Evolutionary conservation across 2,888 invertebrate genomes (phyloP), one percentile per base, ranked within the genome.

Genomic region (Volucella zonaria): DNA sequence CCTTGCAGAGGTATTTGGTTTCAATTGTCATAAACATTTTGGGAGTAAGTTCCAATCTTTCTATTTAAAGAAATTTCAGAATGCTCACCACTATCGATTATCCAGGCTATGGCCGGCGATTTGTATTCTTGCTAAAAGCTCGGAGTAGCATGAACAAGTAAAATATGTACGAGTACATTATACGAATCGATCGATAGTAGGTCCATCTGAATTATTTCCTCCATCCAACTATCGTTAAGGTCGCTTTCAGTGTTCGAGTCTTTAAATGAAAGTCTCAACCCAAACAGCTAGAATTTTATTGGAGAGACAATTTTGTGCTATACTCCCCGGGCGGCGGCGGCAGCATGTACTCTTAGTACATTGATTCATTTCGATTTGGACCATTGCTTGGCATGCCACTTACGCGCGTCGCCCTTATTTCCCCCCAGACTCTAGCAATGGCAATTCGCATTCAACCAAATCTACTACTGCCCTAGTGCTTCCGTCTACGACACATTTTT

Each of bases 351-450:
- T 52, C 31, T 31, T 15, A 38, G 49, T 40, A 76, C 81, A 85
- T 85, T 85, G 85, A 85, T 85, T 85, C 81, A 81, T 85, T 81
- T 81, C 81, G 85, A 85, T 85, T 18, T 71, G 80, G 85, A 64
- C 85, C 85, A 81, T 77, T 85, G 85, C 85, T 62, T 81, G 85
- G 81, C 76, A 85, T 81, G 85, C 71, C 85, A 77, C 77, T 85
- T 77, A 73, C 68, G 47, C 66, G 23, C 47, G 54, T n/a, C 75
- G 70, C n/a, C 14, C 56, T 47, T 70, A 71, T 71, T 76, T 31
- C 6, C 31, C 80, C 56, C 80, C 56, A 67, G 70, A 82, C 64
- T 79, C 59, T 31, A 31, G 31, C 1, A 38, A 51, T n/a, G 42
- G 45, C 59, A 18, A 54, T 64, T 61, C 67, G 31, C 78, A 78